Conservation (phyloP, 1,140 invertebrate genomes). For the Octopus sinensis region DNA sequence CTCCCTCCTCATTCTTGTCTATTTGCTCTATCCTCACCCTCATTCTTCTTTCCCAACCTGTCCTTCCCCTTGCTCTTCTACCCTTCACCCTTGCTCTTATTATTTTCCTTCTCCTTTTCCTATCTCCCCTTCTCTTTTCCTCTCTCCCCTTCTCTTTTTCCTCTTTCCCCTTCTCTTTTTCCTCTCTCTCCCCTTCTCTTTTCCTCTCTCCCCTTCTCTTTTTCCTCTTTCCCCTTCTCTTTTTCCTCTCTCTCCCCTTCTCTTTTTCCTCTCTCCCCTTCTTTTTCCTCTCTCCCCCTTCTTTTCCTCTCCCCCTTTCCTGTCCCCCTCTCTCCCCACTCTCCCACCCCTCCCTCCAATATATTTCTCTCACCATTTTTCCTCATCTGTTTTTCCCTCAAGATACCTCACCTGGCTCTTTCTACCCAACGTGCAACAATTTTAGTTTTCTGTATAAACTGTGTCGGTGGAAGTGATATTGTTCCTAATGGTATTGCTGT, state of each 20-base stretch:
- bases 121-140: neutral
- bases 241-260: neutral
- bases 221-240: neutral
- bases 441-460: no score
- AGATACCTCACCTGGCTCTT: no score
- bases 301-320: neutral
- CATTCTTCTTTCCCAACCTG: neutral
- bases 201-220: neutral
- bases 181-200: neutral
- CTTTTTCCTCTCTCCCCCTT: neutral
- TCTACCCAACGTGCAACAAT: no score
- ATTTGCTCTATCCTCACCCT: neutral
- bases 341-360: no score
- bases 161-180: neutral
- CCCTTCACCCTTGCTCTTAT: neutral
- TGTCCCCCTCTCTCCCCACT: neutral
- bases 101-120: neutral
- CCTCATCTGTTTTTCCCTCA: no score
- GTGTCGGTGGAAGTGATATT: no score
- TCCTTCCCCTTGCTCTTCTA: neutral
- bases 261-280: neutral
- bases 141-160: neutral
- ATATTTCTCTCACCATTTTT: no score
- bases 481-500: no score
- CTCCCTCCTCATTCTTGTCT: no score